A percentile compares a stretch with the other conserved stretches of the same genome.
Evolutionary conservation across 2,888 invertebrate species (phyloP).

Genomic region (Meteorus cinctellus): DNA sequence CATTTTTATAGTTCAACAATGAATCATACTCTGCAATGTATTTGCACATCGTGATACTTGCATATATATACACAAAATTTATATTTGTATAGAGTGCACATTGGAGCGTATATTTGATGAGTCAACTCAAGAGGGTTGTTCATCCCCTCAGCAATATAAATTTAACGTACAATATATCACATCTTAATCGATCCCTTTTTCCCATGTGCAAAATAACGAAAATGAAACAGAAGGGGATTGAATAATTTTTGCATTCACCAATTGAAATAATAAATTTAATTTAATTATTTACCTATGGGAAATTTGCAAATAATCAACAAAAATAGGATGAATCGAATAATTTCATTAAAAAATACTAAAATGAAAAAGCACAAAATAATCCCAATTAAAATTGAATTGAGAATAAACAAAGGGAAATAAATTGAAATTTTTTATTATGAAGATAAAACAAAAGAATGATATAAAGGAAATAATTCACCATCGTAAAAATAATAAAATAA

Average conservation of each 20-base stretch:
- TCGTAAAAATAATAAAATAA: not conserved
- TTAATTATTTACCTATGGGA: too few relatives aligned
- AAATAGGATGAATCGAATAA: too few relatives aligned
- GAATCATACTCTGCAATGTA: not conserved
- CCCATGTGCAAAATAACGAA: not conserved
- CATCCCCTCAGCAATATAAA: slow-evolving; percentile 17
- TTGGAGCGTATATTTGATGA: slow-evolving; percentile 36
- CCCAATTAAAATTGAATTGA: too few relatives aligned
- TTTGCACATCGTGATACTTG: not conserved
- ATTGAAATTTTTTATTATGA: too few relatives aligned
- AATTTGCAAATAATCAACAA: too few relatives aligned
- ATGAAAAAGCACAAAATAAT: too few relatives aligned
- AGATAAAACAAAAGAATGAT: not conserved
- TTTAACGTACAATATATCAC: not conserved
- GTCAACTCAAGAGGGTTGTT: slow-evolving; percentile 37
- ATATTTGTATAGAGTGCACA: not conserved
- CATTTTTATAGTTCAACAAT: not conserved
- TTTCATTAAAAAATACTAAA: too few relatives aligned
- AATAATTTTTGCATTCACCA: too few relatives aligned
- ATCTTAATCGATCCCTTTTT: not conserved
- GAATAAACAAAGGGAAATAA: too few relatives aligned
- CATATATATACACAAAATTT: not conserved
- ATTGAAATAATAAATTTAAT: too few relatives aligned
- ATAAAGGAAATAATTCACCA: not conserved
- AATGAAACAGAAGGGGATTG: too few relatives aligned